phyloP scores from a whole-genome alignment of 2,888 invertebrate genomes.

The Neoaliturus tenellus region DNA sequence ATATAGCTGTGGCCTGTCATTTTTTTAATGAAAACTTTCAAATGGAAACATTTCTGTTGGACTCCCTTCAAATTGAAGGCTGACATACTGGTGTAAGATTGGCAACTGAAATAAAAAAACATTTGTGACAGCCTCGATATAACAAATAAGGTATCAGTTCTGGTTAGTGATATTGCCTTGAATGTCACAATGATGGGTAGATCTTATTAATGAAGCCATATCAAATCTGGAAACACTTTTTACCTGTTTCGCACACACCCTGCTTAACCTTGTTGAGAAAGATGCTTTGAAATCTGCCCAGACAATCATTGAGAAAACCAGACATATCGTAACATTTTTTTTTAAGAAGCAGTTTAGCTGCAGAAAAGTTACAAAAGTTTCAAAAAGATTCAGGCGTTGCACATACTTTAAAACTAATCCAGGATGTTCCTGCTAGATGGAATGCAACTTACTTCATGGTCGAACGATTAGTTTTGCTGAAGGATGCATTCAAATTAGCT shows the following conservation, averaged over 20 bases:
- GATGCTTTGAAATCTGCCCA: constrained; percentile 24
- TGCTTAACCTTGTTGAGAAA: constrained; percentile 1
- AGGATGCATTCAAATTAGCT: background rate
- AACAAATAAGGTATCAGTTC: background rate
- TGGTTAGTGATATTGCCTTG: constrained; percentile 35
- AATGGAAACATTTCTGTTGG: background rate
- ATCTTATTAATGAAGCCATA: background rate
- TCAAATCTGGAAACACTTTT: constrained; percentile 10
- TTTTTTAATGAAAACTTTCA: background rate
- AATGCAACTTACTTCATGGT: constrained; percentile 32
- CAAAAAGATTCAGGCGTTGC: constrained; percentile 29
- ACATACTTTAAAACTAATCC: background rate
- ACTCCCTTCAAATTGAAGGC: constrained; percentile 14
- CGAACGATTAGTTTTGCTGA: background rate
- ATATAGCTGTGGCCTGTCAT: background rate
- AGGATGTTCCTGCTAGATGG: constrained; percentile 17
- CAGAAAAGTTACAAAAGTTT: constrained; percentile 23
- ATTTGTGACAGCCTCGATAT: background rate
- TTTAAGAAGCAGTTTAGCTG: constrained; percentile 20
- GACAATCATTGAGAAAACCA: constrained; percentile 7
- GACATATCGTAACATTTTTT: constrained; percentile 15
- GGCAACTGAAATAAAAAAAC: background rate
- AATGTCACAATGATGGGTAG: constrained; percentile 25
- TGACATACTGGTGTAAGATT: background rate
- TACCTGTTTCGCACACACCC: constrained; percentile 9